A percentile compares a stretch with the other conserved stretches of the same genome.
Conservation (phyloP, 2,797 vertebrate species). For the Kryptopterus vitreolus region DNA sequence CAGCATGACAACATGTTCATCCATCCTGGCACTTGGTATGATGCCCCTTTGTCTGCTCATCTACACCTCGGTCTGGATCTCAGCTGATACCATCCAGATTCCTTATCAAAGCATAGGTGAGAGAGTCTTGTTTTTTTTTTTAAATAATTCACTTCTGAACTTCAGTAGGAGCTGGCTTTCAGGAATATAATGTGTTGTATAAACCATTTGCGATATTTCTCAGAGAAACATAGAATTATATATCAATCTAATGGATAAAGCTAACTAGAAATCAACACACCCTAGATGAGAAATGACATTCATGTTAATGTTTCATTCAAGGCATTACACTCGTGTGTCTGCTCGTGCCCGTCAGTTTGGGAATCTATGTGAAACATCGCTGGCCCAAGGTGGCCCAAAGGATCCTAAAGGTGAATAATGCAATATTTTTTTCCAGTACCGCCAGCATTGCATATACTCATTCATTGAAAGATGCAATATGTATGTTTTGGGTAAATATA, state of each 20-base stretch:
- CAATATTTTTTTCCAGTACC: not conserved
- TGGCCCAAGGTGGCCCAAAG: constrained; percentile 83
- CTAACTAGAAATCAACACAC: not conserved
- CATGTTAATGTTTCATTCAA: constrained; percentile 55
- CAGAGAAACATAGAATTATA: too few relatives aligned
- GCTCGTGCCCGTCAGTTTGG: constrained; percentile 80
- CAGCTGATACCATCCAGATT: constrained; percentile 76
- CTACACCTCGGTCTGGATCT: constrained; percentile 87
- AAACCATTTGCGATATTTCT: not conserved
- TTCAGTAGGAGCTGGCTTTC: not conserved
- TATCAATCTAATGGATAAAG: not conserved
- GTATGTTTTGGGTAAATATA: not conserved
- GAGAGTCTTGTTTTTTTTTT: constrained; percentile 34
- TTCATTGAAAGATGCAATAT: not conserved
- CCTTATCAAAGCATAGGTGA: constrained; percentile 91
- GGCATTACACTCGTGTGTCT: constrained; percentile 85
- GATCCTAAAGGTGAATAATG: constrained; percentile 84
- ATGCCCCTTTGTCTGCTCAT: constrained; percentile 94
- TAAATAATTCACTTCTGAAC: not conserved
- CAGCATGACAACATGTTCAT: constrained; percentile 97
- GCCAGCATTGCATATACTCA: not conserved
- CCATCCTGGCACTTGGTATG: constrained; percentile 93
- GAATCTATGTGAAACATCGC: constrained; percentile 82
- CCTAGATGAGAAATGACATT: not conserved
- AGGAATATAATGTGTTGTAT: too few relatives aligned